Conservation (phyloP, 2,797 vertebrate genomes). For the Danio choprae region DNA sequence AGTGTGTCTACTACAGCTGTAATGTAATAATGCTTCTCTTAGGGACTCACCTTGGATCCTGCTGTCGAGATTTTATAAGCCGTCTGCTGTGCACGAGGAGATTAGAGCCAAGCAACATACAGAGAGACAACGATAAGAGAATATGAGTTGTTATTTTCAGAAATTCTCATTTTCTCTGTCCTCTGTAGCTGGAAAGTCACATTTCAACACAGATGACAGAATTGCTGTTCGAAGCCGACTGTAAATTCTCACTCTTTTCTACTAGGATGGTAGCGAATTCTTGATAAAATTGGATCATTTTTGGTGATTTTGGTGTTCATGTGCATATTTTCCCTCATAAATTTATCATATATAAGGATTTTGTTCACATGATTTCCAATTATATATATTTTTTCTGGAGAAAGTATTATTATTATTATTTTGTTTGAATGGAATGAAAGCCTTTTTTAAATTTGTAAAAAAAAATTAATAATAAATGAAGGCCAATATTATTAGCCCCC, state of each 20-base stretch:
- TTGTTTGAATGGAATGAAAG: too few relatives aligned
- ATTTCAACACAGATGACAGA: not conserved
- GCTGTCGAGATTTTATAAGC: conserved; percentile 47
- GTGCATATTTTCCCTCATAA: too few relatives aligned
- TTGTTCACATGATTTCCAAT: too few relatives aligned
- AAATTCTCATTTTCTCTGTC: not conserved
- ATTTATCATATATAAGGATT: too few relatives aligned
- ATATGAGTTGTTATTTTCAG: conserved; percentile 15
- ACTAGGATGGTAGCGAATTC: not conserved
- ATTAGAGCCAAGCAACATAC: conserved; percentile 49
- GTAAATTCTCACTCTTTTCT: conserved; percentile 16
- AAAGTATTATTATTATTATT: too few relatives aligned
- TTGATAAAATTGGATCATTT: not conserved
- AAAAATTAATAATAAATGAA: too few relatives aligned
- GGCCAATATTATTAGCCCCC: too few relatives aligned
- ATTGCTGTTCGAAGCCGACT: not conserved
- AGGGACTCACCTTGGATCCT: conserved; percentile 44
- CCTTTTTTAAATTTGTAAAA: too few relatives aligned
- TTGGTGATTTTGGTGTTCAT: too few relatives aligned
- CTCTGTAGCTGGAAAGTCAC: not conserved
- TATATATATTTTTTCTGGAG: too few relatives aligned
- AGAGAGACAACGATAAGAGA: conserved; percentile 54
- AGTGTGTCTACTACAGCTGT: conserved; percentile 40
- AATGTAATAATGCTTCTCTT: conserved; percentile 56
- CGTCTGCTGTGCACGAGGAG: conserved; percentile 36